Conservation (phyloP, 2,113 vertebrate genomes). For the Archilochus colubris region DNA sequence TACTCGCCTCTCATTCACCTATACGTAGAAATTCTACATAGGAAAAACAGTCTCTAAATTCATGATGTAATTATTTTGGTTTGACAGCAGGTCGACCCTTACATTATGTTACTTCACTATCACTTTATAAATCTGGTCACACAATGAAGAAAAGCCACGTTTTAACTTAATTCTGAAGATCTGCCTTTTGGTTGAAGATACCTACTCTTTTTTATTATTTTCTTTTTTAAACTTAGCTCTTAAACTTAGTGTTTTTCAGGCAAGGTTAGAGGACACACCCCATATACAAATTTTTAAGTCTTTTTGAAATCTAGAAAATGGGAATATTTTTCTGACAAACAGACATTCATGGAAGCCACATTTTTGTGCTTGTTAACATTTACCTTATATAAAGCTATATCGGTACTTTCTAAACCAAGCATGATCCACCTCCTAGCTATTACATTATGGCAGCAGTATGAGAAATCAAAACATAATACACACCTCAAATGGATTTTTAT, state of each 20-base stretch:
- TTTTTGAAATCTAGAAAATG: background rate
- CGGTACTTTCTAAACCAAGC: background rate
- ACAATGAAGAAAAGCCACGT: background rate
- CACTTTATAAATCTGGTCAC: constrained; percentile 15
- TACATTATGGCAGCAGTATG: background rate
- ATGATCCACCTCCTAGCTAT: background rate
- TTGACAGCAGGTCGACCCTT: background rate
- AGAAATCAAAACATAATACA: background rate
- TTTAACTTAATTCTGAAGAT: background rate
- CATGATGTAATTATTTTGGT: background rate
- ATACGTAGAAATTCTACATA: background rate
- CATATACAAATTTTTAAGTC: background rate
- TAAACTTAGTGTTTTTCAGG: background rate
- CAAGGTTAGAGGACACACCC: background rate
- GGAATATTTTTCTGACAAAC: background rate
- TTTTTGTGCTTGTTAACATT: background rate
- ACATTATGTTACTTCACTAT: background rate
- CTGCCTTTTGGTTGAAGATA: background rate
- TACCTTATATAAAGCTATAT: accelerated
- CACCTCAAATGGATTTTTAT: background rate
- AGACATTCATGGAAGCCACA: background rate
- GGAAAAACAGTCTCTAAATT: background rate
- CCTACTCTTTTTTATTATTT: background rate
- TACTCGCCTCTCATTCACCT: background rate
- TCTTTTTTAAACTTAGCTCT: background rate